Base-by-base conservation (phyloP, 2,888 invertebrate genomes). In the Caenorhabditis auriculariae region DNA sequence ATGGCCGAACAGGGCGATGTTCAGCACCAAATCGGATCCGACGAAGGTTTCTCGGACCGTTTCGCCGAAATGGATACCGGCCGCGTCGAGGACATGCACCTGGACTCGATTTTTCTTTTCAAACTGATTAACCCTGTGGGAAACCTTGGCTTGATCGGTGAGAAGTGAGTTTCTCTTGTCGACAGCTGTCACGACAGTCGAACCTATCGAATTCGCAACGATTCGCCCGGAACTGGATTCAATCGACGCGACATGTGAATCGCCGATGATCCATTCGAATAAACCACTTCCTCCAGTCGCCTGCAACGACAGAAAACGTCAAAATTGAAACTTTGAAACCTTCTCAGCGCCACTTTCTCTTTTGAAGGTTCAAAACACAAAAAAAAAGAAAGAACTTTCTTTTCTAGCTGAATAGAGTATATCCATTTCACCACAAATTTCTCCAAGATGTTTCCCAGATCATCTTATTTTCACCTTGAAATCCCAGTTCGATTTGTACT, bases 211-310 rank as follows among this genome's bases (percentile, higher is more conserved):
- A 15, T 63, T 66, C 7, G 68, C 61, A 2, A 46, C 56, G 15
- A 76, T 27, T 12, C 57, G 17, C 26, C 77, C 78, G 23, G 24
- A 57, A n/a, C 23, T 37, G n/a, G 52, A 51, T 7, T 71, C 72
- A 2, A 78, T 60, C 3, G 43, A 29, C 12, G 66, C 73, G 4
- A 75, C 54, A 6, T 60, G 42, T 7, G 28, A 47, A 38, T 78
- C 65, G 17, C 50, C 62, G 6, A 60, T 49, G 9, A 54, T 49
- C 76, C 76, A 78, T 6, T 52, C 52, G 37, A 70, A 73, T 1
- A 60, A 12, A 6, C 78, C 76, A 38, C 70, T 70, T 28, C 78
- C 78, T 28, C 78, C 78, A 17, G 57, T 65, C 3, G 68, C 69
- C 60, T 69, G 35, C 32, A 70, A 21, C 0, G 15, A 35, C 38